phyloP scores from a whole-genome alignment of 2,888 invertebrate species.

The Mycogona germanica region DNA sequence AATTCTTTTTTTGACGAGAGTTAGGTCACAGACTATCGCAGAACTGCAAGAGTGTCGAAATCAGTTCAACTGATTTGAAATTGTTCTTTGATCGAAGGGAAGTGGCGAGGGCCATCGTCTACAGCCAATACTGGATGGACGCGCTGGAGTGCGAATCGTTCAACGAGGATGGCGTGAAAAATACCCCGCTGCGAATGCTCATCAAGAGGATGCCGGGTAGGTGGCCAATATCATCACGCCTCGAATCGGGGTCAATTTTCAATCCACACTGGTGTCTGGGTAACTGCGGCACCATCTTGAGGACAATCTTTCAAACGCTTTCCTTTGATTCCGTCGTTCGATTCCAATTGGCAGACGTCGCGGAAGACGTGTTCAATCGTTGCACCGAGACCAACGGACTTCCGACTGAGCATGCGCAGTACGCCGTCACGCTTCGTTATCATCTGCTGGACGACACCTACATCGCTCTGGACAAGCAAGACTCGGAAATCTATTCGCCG shows the following conservation, averaged over 20 bases:
- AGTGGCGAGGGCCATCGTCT: slow-evolving; percentile 35
- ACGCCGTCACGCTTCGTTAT: slow-evolving; percentile 37
- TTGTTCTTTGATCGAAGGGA: slow-evolving; percentile 28
- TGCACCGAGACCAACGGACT: slow-evolving; percentile 13
- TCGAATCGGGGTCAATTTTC: too few relatives aligned
- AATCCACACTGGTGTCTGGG: too few relatives aligned
- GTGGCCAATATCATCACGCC: too few relatives aligned
- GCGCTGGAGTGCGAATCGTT: slow-evolving; percentile 34
- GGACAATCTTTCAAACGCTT: not conserved
- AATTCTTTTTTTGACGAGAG: too few relatives aligned
- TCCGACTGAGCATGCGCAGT: slow-evolving; percentile 26
- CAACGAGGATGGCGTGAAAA: slow-evolving; percentile 28
- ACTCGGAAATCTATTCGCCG: too few relatives aligned
- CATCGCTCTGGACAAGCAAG: slow-evolving; percentile 22
- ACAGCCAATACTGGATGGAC: slow-evolving; percentile 34
- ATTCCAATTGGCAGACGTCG: too few relatives aligned
- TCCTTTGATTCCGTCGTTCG: too few relatives aligned
- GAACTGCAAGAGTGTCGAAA: not conserved
- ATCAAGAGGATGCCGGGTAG: slow-evolving; percentile 39
- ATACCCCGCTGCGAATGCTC: slow-evolving; percentile 40
- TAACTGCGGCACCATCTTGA: not conserved
- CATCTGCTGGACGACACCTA: slow-evolving; percentile 40
- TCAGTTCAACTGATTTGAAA: not conserved
- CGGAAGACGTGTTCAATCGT: slow-evolving; percentile 19
- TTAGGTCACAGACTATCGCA: too few relatives aligned